phyloP scores from a whole-genome alignment of 1,140 invertebrate species.

The Diachasmimorpha longicaudata region DNA sequence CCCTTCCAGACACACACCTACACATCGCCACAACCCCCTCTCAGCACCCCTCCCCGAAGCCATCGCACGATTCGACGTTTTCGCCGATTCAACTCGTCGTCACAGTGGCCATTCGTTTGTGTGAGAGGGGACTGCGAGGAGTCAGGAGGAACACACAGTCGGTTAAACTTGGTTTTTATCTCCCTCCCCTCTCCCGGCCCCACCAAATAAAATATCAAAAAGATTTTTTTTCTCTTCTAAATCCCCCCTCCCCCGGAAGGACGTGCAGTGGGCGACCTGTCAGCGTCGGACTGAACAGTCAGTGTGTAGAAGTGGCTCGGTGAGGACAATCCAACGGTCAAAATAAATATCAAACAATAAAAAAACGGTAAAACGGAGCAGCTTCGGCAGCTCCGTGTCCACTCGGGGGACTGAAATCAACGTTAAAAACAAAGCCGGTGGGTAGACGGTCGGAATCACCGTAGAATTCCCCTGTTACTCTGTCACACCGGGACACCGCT shows the following conservation, averaged over 20 bases:
- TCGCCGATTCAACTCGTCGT: not conserved
- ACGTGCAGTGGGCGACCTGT: not conserved
- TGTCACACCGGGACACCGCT: no score
- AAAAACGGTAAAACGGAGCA: not conserved
- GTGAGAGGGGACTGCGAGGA: not conserved
- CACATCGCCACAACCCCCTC: slow-evolving; percentile 17
- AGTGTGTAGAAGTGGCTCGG: not conserved
- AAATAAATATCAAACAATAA: not conserved
- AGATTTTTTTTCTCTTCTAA: not conserved
- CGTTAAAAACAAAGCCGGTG: not conserved
- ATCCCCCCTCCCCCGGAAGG: not conserved
- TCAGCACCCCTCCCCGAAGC: not conserved
- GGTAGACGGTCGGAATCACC: no score
- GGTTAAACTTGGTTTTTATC: not conserved
- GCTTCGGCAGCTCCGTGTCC: not conserved
- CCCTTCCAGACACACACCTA: not conserved
- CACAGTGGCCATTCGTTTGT: not conserved
- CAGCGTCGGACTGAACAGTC: not conserved
- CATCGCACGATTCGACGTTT: not conserved
- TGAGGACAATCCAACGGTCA: not conserved
- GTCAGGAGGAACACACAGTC: not conserved
- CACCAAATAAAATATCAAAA: not conserved
- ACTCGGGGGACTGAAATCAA: not conserved
- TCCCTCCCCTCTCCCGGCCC: not conserved
- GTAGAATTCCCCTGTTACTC: no score